Evolutionary conservation across 2,113 vertebrate genomes (phyloP).

Genomic region (Psammodynastes pulverulentus): DNA sequence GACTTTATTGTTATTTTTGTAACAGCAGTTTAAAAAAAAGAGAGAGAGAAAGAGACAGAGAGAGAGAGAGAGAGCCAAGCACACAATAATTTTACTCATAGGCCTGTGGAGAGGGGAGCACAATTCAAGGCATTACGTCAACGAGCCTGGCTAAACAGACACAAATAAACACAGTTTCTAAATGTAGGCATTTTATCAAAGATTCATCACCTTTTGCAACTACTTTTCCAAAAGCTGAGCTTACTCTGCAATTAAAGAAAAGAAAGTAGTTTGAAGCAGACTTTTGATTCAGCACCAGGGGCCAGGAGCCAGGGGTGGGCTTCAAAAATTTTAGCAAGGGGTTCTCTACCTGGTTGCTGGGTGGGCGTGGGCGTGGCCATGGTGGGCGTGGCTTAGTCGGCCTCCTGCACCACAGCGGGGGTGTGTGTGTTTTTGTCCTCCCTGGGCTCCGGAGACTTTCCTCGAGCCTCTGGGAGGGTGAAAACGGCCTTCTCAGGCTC

Average conservation of each 20-base stretch:
- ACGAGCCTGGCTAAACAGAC: neutral
- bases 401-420: no score
- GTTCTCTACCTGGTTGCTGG: no score
- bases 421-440: no score
- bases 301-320: no score
- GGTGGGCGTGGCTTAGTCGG: no score
- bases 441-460: no score
- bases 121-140: neutral
- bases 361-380: no score
- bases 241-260: neutral
- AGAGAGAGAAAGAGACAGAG: fast-evolving
- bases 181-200: neutral
- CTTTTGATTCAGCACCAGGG: neutral
- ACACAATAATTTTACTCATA: neutral
- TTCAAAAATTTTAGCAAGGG: no score
- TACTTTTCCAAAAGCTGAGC: neutral
- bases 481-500: no score
- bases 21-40: neutral
- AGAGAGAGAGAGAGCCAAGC: neutral
- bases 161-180: neutral
- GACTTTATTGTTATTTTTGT: neutral
- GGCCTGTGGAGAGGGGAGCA: neutral
- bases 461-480: no score
- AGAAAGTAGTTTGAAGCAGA: neutral
- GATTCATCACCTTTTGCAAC: neutral